Percentiles rank a stretch among this genome's conserved stretches.
Evolutionary conservation across 30 jellyfish, hydroid and myxozoan species (phyloP).

Genomic region (Chrysaora quinquecirrha): DNA sequence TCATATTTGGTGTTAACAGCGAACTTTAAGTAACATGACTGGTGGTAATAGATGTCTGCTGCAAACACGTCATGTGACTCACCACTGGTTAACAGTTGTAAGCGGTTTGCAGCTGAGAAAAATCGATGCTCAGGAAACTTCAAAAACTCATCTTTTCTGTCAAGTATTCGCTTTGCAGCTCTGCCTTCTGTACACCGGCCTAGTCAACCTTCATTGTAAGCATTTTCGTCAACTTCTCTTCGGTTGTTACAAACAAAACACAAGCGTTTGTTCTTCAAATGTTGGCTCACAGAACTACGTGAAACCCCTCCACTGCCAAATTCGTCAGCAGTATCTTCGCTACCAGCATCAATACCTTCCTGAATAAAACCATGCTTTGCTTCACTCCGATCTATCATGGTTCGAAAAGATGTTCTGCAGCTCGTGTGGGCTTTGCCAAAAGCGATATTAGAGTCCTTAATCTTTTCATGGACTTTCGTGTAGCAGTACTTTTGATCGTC

Average conservation of each 20-base stretch:
- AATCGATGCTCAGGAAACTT: conserved; percentile 19
- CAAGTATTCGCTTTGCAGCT: conserved; percentile 23
- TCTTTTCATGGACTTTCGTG: conserved; percentile 24
- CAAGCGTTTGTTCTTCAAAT: conserved; percentile 11
- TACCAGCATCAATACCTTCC: conserved; percentile 1
- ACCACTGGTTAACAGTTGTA: conserved; percentile 26
- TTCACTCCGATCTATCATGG: conserved; percentile 14
- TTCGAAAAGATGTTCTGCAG: conserved; percentile 54
- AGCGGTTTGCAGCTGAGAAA: conserved; percentile 23
- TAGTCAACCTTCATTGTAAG: conserved; percentile 29
- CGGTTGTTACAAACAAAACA: conserved; percentile 41
- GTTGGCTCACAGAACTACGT: conserved; percentile 35
- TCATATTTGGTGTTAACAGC: not conserved
- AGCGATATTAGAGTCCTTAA: conserved; percentile 15
- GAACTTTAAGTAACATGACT: conserved; percentile 25
- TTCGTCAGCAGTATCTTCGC: not conserved
- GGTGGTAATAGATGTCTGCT: conserved; percentile 33
- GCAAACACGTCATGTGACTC: conserved; percentile 49
- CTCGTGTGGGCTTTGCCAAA: conserved; percentile 34
- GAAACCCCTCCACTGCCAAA: not conserved
- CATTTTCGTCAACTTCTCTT: conserved; percentile 1
- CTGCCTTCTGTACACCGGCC: conserved; percentile 47
- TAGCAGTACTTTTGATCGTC: conserved; percentile 10
- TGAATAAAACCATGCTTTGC: conserved; percentile 1
- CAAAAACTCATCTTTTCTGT: conserved; percentile 23